Percentiles rank a stretch among this genome's conserved stretches.
phyloP scores from a whole-genome alignment of 2,113 vertebrate genomes.

The Hydrochoerus hydrochaeris region DNA sequence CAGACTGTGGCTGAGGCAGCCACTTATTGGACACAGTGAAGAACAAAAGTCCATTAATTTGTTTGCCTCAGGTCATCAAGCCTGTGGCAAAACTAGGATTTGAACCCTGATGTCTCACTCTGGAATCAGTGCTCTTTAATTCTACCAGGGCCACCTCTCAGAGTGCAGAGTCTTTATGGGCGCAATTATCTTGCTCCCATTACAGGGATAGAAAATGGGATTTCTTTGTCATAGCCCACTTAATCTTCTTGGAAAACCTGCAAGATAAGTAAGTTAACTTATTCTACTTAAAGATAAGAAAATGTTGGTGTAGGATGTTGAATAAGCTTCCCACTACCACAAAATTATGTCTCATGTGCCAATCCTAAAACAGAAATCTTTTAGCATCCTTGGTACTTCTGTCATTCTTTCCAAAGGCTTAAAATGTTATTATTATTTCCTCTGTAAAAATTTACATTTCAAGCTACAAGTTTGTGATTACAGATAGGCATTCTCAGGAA shows the following conservation, averaged over 20 bases:
- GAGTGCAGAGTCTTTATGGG: not conserved
- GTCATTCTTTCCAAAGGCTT: not conserved
- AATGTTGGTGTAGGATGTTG: not conserved
- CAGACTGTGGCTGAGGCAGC: rapidly evolving
- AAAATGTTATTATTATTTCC: not conserved
- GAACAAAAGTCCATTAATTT: not conserved
- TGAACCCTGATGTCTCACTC: not conserved
- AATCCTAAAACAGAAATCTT: not conserved
- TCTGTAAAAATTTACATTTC: not conserved
- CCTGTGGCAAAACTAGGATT: not conserved
- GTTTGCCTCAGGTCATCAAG: not conserved
- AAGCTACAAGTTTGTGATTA: not conserved
- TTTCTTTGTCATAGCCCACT: not conserved
- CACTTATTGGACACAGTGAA: not conserved
- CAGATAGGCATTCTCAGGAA: not conserved
- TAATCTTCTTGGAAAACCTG: not conserved
- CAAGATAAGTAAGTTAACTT: not conserved
- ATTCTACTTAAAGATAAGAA: not conserved
- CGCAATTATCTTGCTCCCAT: not conserved
- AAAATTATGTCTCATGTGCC: not conserved
- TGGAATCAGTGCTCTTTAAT: not conserved
- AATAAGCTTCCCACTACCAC: not conserved
- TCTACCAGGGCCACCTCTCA: not conserved
- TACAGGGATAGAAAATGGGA: not conserved
- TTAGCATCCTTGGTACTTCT: not conserved